These are phyloP conservation scores for Oeneis ivallda DNA, from an alignment of 2,888 invertebrate species.

Conservation along the genomic window DNA sequence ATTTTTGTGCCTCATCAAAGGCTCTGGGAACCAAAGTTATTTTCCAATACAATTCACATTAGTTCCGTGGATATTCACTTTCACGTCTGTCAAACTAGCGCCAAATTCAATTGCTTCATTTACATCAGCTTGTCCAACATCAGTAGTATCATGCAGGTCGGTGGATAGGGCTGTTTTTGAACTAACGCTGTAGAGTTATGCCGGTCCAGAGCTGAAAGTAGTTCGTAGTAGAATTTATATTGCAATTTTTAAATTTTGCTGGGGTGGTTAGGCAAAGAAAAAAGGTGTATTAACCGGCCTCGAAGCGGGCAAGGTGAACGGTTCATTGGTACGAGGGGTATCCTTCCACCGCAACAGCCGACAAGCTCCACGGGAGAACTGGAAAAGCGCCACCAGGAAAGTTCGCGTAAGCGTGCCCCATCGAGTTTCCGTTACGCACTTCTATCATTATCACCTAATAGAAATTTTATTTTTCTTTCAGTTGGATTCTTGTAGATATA, in stretches of 20 bases:
- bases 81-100: too few relatives aligned
- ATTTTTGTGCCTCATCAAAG: too few relatives aligned
- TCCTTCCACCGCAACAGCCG: constrained; percentile 84
- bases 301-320: constrained; percentile 84
- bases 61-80: too few relatives aligned
- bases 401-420: constrained; percentile 85
- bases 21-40: too few relatives aligned
- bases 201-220: constrained; percentile 47
- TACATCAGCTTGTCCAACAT: too few relatives aligned
- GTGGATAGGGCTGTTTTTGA: constrained; percentile 22
- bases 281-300: constrained; percentile 85
- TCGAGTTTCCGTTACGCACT: constrained; percentile 29
- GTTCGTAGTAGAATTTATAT: constrained; percentile 45
- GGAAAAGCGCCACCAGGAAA: constrained; percentile 87
- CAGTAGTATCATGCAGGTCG: too few relatives aligned
- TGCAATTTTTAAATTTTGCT: constrained; percentile 50
- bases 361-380: constrained; percentile 79
- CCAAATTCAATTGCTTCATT: too few relatives aligned
- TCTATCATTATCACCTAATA: constrained; percentile 20
- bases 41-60: too few relatives aligned
- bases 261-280: constrained; percentile 79
- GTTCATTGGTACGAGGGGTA: constrained; percentile 83
- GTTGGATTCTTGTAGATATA: constrained; percentile 26
- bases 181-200: constrained; percentile 43
- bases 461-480: constrained; percentile 28